These are phyloP conservation scores for Bombus difficillimus DNA, from an alignment of 1,140 invertebrate species.

Conservation along the genomic window DNA sequence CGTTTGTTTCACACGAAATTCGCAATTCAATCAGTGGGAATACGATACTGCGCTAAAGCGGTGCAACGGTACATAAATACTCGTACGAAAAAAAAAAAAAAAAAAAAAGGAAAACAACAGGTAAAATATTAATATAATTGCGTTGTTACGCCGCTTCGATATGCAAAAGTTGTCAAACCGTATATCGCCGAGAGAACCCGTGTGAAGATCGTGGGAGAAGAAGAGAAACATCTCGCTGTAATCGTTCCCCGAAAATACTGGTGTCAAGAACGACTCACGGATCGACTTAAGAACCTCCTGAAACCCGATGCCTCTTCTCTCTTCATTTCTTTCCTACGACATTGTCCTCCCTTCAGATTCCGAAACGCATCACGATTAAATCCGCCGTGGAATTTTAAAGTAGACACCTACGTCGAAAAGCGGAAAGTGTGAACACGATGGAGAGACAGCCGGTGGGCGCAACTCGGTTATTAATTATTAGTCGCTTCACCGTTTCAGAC, in stretches of 20 bases:
- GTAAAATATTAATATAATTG: background rate
- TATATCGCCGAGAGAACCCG: background rate
- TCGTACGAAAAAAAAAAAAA: background rate
- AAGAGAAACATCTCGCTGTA: background rate
- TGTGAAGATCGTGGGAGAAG: background rate
- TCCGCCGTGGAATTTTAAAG: constrained; percentile 57
- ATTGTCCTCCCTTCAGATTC: constrained; percentile 58
- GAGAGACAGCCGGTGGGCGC: constrained; percentile 4
- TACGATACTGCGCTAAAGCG: background rate
- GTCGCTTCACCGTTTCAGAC: background rate
- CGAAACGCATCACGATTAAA: constrained; percentile 64
- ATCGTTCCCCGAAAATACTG: constrained; percentile 60
- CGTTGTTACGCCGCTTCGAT: background rate
- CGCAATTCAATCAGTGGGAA: background rate
- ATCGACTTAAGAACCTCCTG: constrained; percentile 64
- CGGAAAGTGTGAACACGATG: constrained; percentile 51
- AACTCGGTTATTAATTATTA: constrained; percentile 41
- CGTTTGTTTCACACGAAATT: background rate
- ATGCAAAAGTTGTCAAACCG: background rate
- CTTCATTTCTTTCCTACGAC: constrained; percentile 57
- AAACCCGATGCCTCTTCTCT: constrained; percentile 58
- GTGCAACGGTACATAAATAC: too few relatives aligned
- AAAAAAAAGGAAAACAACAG: background rate
- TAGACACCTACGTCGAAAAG: constrained; percentile 59
- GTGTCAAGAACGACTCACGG: constrained; percentile 60